These are phyloP conservation scores for Haemorhous mexicanus DNA, from an alignment of 2,113 vertebrate species.

Conservation along the genomic window DNA sequence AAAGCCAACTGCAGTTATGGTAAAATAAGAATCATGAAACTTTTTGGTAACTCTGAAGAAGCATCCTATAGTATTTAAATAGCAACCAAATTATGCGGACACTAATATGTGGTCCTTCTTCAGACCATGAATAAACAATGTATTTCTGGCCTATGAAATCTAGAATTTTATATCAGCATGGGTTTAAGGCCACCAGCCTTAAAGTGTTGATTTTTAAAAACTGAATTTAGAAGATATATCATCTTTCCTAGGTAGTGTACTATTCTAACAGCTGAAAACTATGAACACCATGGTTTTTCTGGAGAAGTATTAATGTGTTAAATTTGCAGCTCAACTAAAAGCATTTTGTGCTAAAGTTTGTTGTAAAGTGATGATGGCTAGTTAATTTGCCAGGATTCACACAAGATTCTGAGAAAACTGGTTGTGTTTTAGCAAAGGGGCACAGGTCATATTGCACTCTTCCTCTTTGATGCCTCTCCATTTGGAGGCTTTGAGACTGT, in stretches of 20 bases:
- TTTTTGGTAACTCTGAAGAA: neutral
- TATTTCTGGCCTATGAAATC: neutral
- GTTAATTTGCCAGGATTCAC: neutral
- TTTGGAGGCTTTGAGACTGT: neutral
- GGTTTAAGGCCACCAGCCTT: neutral
- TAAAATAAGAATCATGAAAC: neutral
- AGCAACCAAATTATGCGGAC: neutral
- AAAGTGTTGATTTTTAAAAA: neutral
- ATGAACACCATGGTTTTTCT: neutral
- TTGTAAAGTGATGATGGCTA: neutral
- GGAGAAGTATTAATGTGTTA: neutral
- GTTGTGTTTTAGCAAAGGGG: neutral
- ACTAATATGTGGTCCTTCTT: neutral
- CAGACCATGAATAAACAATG: neutral
- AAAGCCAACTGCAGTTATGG: neutral
- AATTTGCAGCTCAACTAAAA: neutral
- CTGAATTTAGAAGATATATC: neutral
- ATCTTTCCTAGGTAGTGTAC: neutral
- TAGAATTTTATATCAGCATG: neutral
- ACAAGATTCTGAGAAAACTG: slow-evolving; percentile 12
- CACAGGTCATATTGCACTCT: neutral
- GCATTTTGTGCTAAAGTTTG: neutral
- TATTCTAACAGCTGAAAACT: neutral
- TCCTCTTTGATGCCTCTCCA: neutral
- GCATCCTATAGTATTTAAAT: neutral